These are phyloP conservation scores for Lasioglossum oenotherae DNA, from an alignment of 2,888 invertebrate species.

Conservation along the genomic window DNA sequence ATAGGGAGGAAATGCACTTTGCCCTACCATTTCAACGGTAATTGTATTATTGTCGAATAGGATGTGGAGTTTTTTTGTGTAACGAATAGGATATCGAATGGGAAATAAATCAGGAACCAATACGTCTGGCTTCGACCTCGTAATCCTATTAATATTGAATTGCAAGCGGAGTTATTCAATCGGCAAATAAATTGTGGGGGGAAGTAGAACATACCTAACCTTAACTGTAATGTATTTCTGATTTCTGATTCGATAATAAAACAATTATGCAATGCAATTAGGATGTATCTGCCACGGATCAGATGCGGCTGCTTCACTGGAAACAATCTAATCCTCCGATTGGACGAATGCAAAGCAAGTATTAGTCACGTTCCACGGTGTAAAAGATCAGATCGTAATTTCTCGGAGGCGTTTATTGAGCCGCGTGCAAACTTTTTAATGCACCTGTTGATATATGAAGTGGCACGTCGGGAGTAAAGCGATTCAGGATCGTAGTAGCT, in stretches of 20 bases:
- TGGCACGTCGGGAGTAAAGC: slow-evolving; percentile 26
- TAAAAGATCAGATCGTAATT: slow-evolving; percentile 12
- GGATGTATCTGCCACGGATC: neutral
- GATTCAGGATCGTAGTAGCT: slow-evolving; percentile 18
- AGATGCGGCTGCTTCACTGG: neutral
- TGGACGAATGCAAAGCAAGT: neutral
- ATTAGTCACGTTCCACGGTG: neutral
- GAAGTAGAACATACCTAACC: neutral
- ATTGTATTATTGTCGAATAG: neutral
- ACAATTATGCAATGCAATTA: too few relatives aligned
- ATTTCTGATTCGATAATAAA: too few relatives aligned
- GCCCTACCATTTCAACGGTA: neutral
- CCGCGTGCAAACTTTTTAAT: slow-evolving; percentile 30
- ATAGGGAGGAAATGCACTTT: too few relatives aligned
- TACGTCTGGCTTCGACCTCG: neutral
- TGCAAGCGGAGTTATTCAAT: neutral
- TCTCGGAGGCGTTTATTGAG: slow-evolving; percentile 2
- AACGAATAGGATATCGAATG: neutral
- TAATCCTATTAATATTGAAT: neutral
- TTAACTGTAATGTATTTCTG: too few relatives aligned
- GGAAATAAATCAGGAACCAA: neutral
- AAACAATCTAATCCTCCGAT: neutral
- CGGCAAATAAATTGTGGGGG: neutral
- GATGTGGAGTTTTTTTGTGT: neutral
- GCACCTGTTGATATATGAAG: slow-evolving; percentile 54